Conservation (phyloP, 2,888 invertebrate species). For the Rhingia campestris region DNA sequence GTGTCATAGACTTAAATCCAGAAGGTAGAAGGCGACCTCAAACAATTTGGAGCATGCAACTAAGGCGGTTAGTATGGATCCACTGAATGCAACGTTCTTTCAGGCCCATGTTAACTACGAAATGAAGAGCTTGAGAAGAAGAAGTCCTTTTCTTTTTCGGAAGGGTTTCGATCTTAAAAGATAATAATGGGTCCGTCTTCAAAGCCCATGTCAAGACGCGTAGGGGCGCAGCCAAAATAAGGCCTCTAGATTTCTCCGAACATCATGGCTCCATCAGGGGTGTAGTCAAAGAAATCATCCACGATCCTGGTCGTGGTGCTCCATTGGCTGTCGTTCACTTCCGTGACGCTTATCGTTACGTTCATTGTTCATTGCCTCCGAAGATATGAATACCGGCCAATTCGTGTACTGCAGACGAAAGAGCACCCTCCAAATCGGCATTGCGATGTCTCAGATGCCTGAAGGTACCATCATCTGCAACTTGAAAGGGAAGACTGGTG, state of each 20-base stretch:
- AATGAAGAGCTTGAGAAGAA: too few species aligned
- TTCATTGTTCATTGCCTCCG: constrained; percentile 97
- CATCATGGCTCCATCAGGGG: constrained; percentile 99
- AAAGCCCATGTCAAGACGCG: constrained; percentile 98
- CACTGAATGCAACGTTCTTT: too few species aligned
- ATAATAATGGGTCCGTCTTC: constrained; percentile 97
- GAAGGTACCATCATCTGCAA: constrained; percentile 99
- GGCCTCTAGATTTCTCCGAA: constrained; percentile 98
- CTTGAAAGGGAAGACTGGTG: constrained; percentile 99
- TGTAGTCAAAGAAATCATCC: constrained; percentile 98
- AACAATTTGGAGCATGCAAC: too few species aligned
- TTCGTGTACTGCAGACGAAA: constrained; percentile 99
- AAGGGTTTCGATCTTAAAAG: constrained; percentile 79
- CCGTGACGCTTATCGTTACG: constrained; percentile 98
- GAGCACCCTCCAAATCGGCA: constrained; percentile 92
- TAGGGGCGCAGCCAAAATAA: constrained; percentile 98
- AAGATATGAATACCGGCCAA: constrained; percentile 99
- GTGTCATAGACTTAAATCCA: too few species aligned
- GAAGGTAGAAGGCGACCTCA: too few species aligned
- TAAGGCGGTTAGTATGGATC: too few species aligned
- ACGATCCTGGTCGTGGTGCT: constrained; percentile 99
- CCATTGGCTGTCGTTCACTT: constrained; percentile 98
- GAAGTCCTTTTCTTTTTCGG: too few species aligned
- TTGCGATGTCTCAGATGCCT: constrained; percentile 99
- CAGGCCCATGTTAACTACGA: too few species aligned